phyloP scores from a whole-genome alignment of 1,140 invertebrate species.

The Pantala flavescens region DNA sequence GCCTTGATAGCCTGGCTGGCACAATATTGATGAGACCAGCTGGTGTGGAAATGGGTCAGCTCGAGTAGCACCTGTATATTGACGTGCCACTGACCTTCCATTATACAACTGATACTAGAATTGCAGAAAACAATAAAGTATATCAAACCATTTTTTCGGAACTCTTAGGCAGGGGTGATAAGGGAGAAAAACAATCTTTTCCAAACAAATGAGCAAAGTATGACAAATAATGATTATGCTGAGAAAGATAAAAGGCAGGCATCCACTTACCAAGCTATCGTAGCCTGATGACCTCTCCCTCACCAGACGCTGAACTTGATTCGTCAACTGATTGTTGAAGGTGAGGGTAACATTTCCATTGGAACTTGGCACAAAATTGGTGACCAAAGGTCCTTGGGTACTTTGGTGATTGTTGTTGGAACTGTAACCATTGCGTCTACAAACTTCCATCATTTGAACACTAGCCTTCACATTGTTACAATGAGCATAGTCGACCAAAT shows the following conservation, averaged over 20 bases:
- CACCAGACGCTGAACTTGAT: conserved; percentile 51
- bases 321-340: conserved; percentile 69
- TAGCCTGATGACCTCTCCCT: conserved; percentile 49
- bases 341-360: conserved; percentile 77
- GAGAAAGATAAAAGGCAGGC: neutral
- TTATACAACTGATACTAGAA: conserved; percentile 82
- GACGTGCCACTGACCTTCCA: conserved; percentile 54
- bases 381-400: conserved; percentile 40
- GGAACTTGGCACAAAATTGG: conserved; percentile 58
- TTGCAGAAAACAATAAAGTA: conserved; percentile 15
- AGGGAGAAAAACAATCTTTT: too few species aligned
- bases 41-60: conserved; percentile 69
- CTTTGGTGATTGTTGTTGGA: conserved; percentile 29
- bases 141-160: neutral
- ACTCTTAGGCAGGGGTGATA: too few species aligned
- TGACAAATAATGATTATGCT: too few species aligned
- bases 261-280: conserved; percentile 45
- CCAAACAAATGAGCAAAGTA: too few species aligned
- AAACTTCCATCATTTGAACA: conserved; percentile 94
- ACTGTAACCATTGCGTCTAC: conserved; percentile 52
- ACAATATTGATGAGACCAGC: conserved; percentile 83
- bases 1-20: conserved; percentile 70
- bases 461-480: conserved; percentile 92
- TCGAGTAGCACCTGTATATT: conserved; percentile 47
- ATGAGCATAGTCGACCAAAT: conserved; percentile 92